These are phyloP conservation scores for Nyctibius grandis DNA, from an alignment of 2,797 vertebrate genomes.

Conservation along the genomic window DNA sequence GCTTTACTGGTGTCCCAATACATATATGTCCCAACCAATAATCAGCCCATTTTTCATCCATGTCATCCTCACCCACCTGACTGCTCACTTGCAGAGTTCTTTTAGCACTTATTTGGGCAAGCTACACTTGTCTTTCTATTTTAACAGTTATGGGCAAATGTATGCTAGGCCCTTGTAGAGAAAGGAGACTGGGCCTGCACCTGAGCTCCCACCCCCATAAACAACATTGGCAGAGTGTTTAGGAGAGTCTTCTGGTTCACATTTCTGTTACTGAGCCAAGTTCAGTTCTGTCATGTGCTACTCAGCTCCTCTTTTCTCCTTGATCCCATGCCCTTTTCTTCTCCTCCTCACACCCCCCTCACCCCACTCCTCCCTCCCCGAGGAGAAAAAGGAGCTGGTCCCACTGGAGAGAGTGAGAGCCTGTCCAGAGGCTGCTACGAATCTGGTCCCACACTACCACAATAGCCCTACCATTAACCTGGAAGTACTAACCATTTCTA, in stretches of 20 bases:
- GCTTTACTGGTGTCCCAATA: neutral
- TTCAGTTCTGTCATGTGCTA: neutral
- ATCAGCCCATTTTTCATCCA: neutral
- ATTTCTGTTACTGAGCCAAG: neutral
- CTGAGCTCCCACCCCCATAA: neutral
- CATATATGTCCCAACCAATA: neutral
- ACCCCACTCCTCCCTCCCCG: too few relatives aligned
- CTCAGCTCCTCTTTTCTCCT: neutral
- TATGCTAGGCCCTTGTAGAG: neutral
- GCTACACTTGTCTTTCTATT: neutral
- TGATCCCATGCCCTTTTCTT: neutral
- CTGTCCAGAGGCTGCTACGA: rapidly evolving
- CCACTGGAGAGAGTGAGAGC: neutral
- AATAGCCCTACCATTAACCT: neutral
- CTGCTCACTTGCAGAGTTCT: neutral
- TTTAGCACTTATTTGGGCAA: neutral
- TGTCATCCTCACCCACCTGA: neutral
- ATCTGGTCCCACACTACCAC: neutral
- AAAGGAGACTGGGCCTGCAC: neutral
- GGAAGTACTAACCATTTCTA: neutral
- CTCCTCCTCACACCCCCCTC: neutral
- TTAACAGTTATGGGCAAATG: neutral
- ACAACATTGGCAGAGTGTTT: neutral
- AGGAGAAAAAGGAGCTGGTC: neutral
- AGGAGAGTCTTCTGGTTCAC: neutral